Evolutionary conservation across 53 echinoderm and acorn worm genomes (phyloP), one percentile per base, ranked within the genome.

Genomic region (Henricia sp.): DNA sequence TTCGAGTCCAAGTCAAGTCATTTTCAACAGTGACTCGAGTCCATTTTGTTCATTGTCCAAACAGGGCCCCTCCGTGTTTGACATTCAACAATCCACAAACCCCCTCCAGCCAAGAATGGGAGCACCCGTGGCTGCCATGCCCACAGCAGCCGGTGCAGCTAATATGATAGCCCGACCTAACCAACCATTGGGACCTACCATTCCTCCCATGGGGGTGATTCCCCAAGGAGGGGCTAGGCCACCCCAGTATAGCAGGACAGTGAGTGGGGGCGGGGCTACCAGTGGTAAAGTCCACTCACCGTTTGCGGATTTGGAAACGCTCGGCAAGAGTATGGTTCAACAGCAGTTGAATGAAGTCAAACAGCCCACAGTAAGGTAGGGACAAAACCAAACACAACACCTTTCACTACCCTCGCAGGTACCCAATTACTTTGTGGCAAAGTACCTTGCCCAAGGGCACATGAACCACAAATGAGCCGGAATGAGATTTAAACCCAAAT

Each of bases 281-380:
- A 33, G 29, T 1, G 39, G 0, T 1, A 39, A 44, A 8, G 75
- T 67, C 6, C 64, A 72, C 23, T 75, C 89, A 12, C 84, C 92
- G 0, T 93, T 93, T 85, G 93, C 90, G 12, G 93, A 93, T 50
- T 68, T 93, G 42, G 93, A 90, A 63, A 76, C 50, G 24, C 88
- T 93, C 29, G 87, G 93, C 1, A 93, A 93, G 80, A 87, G 84
- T 42, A 84, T 93, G 93, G 57, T 90, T 59, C 46, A 84, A 53
- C 73, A 84, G 56, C 83, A 84, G 70, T 77, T 71, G 26, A 72
- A 82, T 37, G 82, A 71, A 64, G 35, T 44, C 33, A 84, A 72
- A 24, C 89, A 83, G 41, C 44, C 52, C 3, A 27, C 75, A 33
- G 67, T 30, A 1, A 76, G 84, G 89, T 89, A 36, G 24, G 68